These are phyloP conservation scores for Acrobasis repandana DNA, from an alignment of 2,888 invertebrate genomes.

Conservation along the genomic window DNA sequence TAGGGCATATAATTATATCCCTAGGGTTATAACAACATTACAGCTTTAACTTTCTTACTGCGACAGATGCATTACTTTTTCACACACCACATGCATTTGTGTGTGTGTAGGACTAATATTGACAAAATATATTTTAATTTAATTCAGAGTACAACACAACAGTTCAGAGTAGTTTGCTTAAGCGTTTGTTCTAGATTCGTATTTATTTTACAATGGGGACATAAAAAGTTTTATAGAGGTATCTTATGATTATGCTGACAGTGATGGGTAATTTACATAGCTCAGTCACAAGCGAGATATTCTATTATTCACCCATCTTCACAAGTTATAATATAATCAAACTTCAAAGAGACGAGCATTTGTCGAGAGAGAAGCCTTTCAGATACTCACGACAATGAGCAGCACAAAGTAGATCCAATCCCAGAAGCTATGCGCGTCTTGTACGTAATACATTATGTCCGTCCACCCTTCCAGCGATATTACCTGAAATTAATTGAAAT, in stretches of 20 bases:
- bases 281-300: neutral
- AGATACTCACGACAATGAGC: conserved; percentile 96
- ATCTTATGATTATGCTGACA: neutral
- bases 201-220: no score
- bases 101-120: no score
- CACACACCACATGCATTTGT: no score
- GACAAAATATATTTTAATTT: no score
- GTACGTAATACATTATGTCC: conserved; percentile 99
- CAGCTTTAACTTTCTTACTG: no score
- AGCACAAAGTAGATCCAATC: conserved; percentile 99
- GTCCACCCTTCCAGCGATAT: conserved; percentile 99
- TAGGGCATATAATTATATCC: no score
- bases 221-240: no score
- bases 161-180: no score
- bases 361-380: conserved; percentile 24
- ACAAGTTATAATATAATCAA: neutral
- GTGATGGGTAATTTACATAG: neutral
- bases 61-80: no score
- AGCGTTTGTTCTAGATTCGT: no score
- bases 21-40: no score
- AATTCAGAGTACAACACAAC: no score
- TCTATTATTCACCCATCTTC: neutral
- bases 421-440: conserved; percentile 99
- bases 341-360: conserved; percentile 4
- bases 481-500: conserved; percentile 85